Evolutionary conservation across 2,888 invertebrate species (phyloP).

Genomic region (Lasioglossum malachurum): DNA sequence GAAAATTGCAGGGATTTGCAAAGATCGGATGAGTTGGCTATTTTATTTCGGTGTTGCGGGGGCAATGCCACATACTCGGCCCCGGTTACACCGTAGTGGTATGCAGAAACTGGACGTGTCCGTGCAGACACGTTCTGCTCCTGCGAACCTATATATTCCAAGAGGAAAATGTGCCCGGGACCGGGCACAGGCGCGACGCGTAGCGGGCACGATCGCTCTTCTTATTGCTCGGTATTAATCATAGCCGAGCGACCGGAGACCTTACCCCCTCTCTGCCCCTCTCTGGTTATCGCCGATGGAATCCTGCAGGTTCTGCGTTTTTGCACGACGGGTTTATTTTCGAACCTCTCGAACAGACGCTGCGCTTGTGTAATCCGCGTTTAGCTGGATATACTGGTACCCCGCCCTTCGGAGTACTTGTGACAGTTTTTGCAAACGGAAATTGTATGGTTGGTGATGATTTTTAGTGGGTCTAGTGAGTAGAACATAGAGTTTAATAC

Average conservation of each 20-base stretch:
- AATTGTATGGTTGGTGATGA: not conserved
- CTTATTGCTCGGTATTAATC: constrained; percentile 51
- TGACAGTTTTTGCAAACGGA: not conserved
- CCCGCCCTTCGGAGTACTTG: not conserved
- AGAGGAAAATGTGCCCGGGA: constrained; percentile 37
- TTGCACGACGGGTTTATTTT: constrained; percentile 39
- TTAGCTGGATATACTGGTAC: constrained; percentile 4
- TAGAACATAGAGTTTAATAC: not conserved
- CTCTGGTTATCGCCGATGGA: constrained; percentile 44
- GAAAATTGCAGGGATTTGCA: not conserved
- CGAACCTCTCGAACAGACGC: constrained; percentile 17
- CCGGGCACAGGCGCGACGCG: constrained; percentile 8
- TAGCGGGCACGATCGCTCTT: constrained; percentile 41
- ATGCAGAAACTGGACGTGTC: constrained; percentile 54
- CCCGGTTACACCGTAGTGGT: constrained; percentile 50
- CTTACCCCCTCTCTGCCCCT: not conserved
- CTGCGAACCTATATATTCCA: constrained; percentile 16
- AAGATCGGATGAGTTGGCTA: not conserved
- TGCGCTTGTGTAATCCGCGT: constrained; percentile 39
- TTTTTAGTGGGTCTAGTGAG: not conserved
- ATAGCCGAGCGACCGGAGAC: constrained; percentile 48
- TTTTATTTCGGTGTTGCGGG: not conserved
- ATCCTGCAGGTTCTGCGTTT: constrained; percentile 45
- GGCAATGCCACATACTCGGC: not conserved
- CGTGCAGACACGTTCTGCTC: constrained; percentile 23